Percentiles rank a stretch among this genome's conserved stretches.
Conservation (phyloP, 2,113 vertebrate genomes). For the Tetrax tetrax region DNA sequence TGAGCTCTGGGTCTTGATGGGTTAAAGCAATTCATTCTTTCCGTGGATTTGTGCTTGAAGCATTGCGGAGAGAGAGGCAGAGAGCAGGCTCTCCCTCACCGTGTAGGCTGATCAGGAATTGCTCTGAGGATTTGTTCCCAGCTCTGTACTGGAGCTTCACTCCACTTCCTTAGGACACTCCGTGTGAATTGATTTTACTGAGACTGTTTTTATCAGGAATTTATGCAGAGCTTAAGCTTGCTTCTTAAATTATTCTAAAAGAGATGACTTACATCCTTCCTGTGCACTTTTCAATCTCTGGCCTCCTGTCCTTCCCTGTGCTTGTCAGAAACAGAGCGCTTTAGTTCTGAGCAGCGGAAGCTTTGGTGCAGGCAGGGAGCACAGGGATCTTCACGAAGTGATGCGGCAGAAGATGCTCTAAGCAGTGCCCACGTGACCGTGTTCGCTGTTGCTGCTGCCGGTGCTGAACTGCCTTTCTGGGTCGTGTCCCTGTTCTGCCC, state of each 20-base stretch:
- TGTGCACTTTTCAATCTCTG: not conserved
- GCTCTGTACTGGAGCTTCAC: not conserved
- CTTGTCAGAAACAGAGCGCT: not conserved
- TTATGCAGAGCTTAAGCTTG: not conserved
- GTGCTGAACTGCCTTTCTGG: not conserved
- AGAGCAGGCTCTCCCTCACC: constrained; percentile 60
- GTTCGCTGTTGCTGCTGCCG: not conserved
- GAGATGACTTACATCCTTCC: constrained; percentile 18
- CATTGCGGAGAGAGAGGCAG: not conserved
- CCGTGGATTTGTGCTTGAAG: constrained; percentile 28
- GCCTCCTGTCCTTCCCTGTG: not conserved
- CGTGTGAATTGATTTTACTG: not conserved
- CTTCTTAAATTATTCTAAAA: not conserved
- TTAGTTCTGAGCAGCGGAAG: not conserved
- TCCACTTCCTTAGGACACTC: not conserved
- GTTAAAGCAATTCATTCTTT: constrained; percentile 21
- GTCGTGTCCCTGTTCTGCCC: not conserved
- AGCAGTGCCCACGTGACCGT: not conserved
- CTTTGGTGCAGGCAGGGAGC: not conserved
- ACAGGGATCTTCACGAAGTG: not conserved
- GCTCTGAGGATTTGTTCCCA: constrained; percentile 26
- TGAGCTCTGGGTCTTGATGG: constrained; percentile 32
- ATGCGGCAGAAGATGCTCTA: not conserved
- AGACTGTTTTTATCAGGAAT: not conserved
- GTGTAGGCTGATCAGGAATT: constrained; percentile 6